Conservation (phyloP, 2,113 vertebrate species). For the Mellivora capensis region DNA sequence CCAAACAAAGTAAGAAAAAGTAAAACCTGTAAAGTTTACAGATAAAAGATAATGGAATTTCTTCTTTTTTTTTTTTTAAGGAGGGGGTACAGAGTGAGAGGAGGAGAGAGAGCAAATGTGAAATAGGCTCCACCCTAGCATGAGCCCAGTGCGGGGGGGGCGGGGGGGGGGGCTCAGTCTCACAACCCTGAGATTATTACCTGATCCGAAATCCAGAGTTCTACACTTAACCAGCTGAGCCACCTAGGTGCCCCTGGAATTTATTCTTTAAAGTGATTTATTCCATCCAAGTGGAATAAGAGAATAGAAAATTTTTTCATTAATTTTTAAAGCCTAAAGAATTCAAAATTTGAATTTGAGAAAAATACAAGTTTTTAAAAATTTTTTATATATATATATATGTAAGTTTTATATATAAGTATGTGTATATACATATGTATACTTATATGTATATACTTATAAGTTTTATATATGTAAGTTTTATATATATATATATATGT, state of each 20-base stretch:
- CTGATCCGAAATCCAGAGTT: neutral
- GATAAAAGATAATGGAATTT: neutral
- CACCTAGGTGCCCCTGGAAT: neutral
- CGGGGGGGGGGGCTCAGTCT: neutral
- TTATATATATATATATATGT: no score
- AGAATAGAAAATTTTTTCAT: neutral
- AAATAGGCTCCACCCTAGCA: neutral
- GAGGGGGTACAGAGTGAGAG: neutral
- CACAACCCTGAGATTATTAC: neutral
- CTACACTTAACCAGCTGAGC: neutral
- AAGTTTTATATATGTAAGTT: no score
- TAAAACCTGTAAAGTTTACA: neutral
- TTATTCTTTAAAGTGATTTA: neutral
- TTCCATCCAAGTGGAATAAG: neutral
- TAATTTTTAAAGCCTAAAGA: neutral
- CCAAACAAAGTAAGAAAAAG: neutral
- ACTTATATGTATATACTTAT: no score
- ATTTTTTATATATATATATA: no score
- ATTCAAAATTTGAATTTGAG: neutral
- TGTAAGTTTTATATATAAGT: neutral
- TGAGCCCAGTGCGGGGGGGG: no score
- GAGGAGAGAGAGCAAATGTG: neutral
- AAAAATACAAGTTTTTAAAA: neutral
- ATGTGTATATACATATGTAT: no score
- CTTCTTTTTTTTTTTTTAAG: neutral